phyloP scores from a whole-genome alignment of 2,113 vertebrate genomes.

The Gallinago undulata region DNA sequence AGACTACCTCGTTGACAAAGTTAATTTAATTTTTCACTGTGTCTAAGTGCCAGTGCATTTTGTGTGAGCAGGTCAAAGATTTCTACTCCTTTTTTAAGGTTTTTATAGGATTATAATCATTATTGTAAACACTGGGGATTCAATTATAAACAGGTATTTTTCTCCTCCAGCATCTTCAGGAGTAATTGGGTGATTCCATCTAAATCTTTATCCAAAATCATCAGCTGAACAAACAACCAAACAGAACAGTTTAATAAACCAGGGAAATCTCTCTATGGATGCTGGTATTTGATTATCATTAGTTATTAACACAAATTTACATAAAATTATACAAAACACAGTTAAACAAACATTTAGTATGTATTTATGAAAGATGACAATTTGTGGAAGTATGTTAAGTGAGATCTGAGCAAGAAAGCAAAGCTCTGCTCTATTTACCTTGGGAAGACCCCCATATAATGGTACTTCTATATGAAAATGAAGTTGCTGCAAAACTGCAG shows the following conservation, averaged over 20 bases:
- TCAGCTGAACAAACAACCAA: not conserved
- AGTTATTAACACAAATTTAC: not conserved
- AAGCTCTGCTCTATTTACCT: not conserved
- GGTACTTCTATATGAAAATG: not conserved
- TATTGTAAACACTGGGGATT: not conserved
- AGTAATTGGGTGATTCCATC: not conserved
- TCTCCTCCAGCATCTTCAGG: not conserved
- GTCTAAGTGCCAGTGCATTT: not conserved
- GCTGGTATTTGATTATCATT: not conserved
- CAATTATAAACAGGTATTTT: not conserved
- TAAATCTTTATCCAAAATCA: not conserved
- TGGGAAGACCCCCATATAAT: not conserved
- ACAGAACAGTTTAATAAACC: not conserved
- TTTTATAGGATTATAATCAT: not conserved
- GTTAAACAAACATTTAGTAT: not conserved
- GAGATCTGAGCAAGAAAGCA: not conserved
- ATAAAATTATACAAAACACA: not conserved
- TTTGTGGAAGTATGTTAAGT: not conserved
- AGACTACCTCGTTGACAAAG: not conserved
- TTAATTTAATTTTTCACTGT: not conserved
- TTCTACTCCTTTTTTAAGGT: not conserved
- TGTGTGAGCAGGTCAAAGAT: not conserved
- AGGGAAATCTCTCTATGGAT: not conserved
- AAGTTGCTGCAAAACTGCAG: not conserved
- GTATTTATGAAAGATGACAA: not conserved